A percentile compares a stretch with the other conserved stretches of the same genome.
Evolutionary conservation across 2,888 invertebrate genomes (phyloP).

Genomic region (Pemphredon lugubris): DNA sequence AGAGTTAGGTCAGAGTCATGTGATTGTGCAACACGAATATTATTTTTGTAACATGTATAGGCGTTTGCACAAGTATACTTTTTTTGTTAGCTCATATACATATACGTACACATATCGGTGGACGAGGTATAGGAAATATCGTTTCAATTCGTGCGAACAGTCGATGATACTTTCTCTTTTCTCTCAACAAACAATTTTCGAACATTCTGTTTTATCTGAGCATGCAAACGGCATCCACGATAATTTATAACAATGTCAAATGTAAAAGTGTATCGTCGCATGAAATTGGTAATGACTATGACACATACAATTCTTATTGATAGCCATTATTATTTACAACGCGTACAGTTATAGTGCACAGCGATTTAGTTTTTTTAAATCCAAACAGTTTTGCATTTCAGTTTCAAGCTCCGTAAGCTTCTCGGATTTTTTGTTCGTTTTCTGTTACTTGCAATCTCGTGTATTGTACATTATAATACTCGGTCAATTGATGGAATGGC

Average conservation of each 20-base stretch:
- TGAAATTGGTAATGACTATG: constrained; percentile 11
- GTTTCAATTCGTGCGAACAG: too few relatives aligned
- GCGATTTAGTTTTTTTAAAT: neutral
- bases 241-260: too few relatives aligned
- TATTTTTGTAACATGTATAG: constrained; percentile 10
- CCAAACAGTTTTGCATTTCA: neutral
- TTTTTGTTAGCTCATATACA: constrained; percentile 19
- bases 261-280: neutral
- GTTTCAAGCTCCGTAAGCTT: too few relatives aligned
- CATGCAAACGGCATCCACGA: too few relatives aligned
- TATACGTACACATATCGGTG: too few relatives aligned
- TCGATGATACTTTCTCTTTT: too few relatives aligned
- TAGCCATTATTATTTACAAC: constrained; percentile 18
- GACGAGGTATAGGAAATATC: too few relatives aligned
- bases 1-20: constrained; percentile 18
- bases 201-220: too few relatives aligned
- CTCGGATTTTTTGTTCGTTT: too few relatives aligned
- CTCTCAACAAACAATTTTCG: too few relatives aligned
- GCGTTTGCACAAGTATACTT: constrained; percentile 33
- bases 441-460: constrained; percentile 25
- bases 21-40: constrained; percentile 13
- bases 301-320: constrained; percentile 11
- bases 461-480: constrained; percentile 17
- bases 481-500: constrained; percentile 33
- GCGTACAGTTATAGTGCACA: constrained; percentile 7